Base-by-base conservation (phyloP, 2,113 vertebrate species). In the Puntigrus tetrazona region DNA sequence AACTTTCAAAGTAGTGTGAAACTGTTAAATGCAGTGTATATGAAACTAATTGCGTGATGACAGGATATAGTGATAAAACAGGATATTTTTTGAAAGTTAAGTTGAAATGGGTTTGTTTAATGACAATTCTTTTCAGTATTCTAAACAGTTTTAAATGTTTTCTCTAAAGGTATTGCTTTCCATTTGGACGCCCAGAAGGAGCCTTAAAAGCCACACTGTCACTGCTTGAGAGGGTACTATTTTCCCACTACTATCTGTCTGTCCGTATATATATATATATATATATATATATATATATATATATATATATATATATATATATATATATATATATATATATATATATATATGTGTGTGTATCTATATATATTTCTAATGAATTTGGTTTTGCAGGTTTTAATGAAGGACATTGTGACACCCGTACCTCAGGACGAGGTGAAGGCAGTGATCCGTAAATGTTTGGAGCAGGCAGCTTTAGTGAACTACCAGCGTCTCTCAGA, bases 401-500 rank as follows among this genome's bases (percentile, higher is more conserved):
- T 99, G 98, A 99, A 97, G 92, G 98, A 99, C 90, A 98, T 99
- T 76, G 97, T 98, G 86, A 99, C 97, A 80, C 96, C 97, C 0
- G 97, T 97, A 85, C 96, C 96, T 88, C 97, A 99, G 94, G 97
- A 99, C 59, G 97, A 99, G 85, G 98, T 99, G 85, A 99, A 99
- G 94, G 89, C 94, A 70, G 97, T 99, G 86, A 99, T 99, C 91
- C 96, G 96, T 89, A 97, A 95, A 94, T 99, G 98, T 94, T 94
- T 99, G 92, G 98, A 99, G 88, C 97, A 98, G 93, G 98, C 98
- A 45, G 98, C 98, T 84, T 91, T 98, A 90, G 95, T 98, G 90
- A 99, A 99, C 94, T 99, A 99, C 91, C 97, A 97, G 76, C 96
- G 98, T 69, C 95, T 99, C 67, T 98, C 98, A 69, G 98, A 99